These are phyloP conservation scores for Semnopithecus entellus DNA, from an alignment of 2,113 vertebrate genomes.

Conservation along the genomic window DNA sequence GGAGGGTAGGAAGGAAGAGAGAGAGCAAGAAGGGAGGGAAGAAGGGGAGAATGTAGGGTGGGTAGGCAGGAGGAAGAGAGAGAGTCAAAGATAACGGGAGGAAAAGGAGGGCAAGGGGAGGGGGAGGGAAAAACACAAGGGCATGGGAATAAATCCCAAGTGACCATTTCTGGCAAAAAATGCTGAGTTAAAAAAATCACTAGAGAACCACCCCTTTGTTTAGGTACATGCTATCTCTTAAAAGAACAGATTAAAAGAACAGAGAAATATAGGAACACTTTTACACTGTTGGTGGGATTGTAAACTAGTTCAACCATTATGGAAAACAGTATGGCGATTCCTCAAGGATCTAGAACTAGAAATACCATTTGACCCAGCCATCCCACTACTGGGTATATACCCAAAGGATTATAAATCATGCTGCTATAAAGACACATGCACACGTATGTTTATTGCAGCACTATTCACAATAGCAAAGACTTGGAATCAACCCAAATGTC, in stretches of 20 bases:
- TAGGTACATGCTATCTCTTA: background rate
- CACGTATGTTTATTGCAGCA: too few relatives aligned
- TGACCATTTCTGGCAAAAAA: background rate
- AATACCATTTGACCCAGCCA: too few relatives aligned
- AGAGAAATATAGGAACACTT: background rate
- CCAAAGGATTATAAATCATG: too few relatives aligned
- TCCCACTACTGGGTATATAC: too few relatives aligned
- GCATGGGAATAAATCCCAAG: background rate
- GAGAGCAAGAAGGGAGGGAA: rapidly evolving
- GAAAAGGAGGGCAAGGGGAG: background rate
- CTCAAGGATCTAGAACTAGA: too few relatives aligned
- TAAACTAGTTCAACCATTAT: too few relatives aligned
- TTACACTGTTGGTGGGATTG: too few relatives aligned
- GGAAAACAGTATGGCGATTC: too few relatives aligned
- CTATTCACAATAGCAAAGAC: too few relatives aligned
- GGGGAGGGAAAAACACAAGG: background rate
- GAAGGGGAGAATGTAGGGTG: background rate
- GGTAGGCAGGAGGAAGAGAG: background rate
- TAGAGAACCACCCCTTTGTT: background rate
- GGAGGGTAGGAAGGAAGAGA: background rate
- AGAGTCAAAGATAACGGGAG: background rate
- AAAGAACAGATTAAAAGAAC: background rate
- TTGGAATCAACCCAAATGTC: too few relatives aligned
- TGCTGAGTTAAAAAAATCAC: background rate
- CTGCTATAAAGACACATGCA: too few relatives aligned